A percentile compares a stretch with the other conserved stretches of the same genome.
Evolutionary conservation across 2,113 vertebrate genomes (phyloP).

Genomic region (Turnix velox): DNA sequence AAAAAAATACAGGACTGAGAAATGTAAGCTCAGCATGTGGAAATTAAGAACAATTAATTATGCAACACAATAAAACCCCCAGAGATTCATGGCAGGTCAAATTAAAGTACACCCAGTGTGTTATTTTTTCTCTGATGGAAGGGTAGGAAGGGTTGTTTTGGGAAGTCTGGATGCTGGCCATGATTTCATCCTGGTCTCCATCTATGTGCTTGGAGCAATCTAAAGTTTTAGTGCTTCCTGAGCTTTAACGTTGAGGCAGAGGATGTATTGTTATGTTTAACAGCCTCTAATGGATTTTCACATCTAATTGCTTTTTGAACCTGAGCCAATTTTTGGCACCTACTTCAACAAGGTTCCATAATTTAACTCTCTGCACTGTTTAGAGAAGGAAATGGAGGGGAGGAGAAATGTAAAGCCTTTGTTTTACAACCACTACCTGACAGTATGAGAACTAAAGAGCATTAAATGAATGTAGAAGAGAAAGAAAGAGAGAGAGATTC

Average conservation of each 20-base stretch:
- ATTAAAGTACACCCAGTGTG: not conserved
- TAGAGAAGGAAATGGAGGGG: too few species aligned
- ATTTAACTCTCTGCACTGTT: not conserved
- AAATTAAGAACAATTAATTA: not conserved
- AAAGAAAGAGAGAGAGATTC: not conserved
- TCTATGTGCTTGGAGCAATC: not conserved
- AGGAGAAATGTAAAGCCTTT: slow-evolving; percentile 27
- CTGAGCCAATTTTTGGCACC: slow-evolving; percentile 40
- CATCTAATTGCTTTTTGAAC: slow-evolving; percentile 58
- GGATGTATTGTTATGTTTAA: slow-evolving; percentile 62
- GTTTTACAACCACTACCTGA: slow-evolving; percentile 32
- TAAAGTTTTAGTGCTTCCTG: slow-evolving; percentile 55
- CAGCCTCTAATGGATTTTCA: slow-evolving; percentile 62
- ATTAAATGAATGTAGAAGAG: not conserved
- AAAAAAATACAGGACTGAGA: not conserved
- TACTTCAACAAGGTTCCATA: not conserved
- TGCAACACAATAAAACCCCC: not conserved
- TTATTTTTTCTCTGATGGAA: not conserved
- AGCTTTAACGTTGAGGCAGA: not conserved
- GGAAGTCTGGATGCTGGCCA: not conserved
- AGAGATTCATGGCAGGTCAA: not conserved
- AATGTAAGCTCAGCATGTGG: not conserved
- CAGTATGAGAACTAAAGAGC: not conserved
- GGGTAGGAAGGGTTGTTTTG: not conserved
- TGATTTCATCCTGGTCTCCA: not conserved